phyloP scores from a whole-genome alignment of 2,888 invertebrate species.

The Magallana nippona region DNA sequence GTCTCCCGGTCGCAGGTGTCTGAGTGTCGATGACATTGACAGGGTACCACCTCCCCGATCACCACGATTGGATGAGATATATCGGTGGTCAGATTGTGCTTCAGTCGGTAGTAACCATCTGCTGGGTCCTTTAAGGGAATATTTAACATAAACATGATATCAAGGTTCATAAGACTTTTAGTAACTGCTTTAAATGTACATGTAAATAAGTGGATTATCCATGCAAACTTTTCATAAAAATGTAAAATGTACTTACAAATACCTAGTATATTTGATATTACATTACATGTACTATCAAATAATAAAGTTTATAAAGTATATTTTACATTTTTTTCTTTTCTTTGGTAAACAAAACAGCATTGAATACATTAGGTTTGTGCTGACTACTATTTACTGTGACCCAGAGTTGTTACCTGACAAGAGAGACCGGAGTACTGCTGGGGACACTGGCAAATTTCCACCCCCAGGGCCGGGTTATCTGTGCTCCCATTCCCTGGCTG shows the following conservation, averaged over 20 bases:
- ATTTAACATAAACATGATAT: background rate
- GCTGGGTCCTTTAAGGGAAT: slow-evolving; percentile 79
- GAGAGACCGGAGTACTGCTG: slow-evolving; percentile 90
- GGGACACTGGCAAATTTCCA: slow-evolving; percentile 93
- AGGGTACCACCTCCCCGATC: slow-evolving; percentile 89
- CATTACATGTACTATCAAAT: no score
- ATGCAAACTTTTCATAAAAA: no score
- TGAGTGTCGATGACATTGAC: slow-evolving; percentile 90
- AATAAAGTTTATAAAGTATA: no score
- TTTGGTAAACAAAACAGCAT: no score
- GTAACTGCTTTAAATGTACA: background rate
- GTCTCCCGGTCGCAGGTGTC: slow-evolving; percentile 89
- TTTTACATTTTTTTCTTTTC: no score
- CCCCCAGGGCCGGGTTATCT: slow-evolving; percentile 81
- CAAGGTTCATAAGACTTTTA: background rate
- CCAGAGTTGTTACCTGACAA: slow-evolving; percentile 86
- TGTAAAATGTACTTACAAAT: no score
- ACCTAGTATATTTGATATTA: no score
- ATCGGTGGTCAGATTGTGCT: slow-evolving; percentile 82
- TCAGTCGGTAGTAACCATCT: slow-evolving; percentile 90
- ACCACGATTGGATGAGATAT: slow-evolving; percentile 89
- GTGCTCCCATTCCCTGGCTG: slow-evolving; percentile 51
- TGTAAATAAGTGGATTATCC: no score
- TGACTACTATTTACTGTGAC: background rate
- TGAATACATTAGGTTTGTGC: no score